A percentile compares a stretch with the other conserved stretches of the same genome.
Conservation (phyloP, 2,888 invertebrate genomes). For the Heliconius ethilla region DNA sequence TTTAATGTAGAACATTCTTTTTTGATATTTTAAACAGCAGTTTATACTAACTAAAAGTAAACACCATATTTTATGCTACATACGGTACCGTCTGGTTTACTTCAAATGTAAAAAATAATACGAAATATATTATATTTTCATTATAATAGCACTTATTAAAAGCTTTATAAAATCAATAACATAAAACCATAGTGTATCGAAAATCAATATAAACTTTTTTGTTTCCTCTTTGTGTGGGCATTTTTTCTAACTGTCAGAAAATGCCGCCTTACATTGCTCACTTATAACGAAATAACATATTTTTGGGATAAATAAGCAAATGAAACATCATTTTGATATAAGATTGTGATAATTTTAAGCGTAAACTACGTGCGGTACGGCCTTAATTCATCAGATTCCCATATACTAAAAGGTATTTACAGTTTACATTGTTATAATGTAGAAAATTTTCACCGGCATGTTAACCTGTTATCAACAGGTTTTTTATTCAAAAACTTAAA, state of each 20-base stretch:
- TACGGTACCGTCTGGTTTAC: too few species aligned
- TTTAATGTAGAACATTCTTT: too few species aligned
- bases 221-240: not conserved
- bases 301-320: not conserved
- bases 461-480: not conserved
- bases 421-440: not conserved
- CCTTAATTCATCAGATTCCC: not conserved
- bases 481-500: not conserved
- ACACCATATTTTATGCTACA: too few species aligned
- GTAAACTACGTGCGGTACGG: not conserved
- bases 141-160: not conserved
- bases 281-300: not conserved
- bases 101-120: too few species aligned
- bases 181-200: not conserved
- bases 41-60: too few species aligned
- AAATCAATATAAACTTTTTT: constrained; percentile 6
- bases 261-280: constrained; percentile 7
- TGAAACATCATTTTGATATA: not conserved
- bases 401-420: not conserved
- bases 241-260: not conserved
- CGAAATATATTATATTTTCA: too few species aligned
- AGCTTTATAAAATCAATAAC: not conserved
- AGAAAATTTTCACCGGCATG: not conserved
- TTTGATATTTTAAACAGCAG: too few species aligned
- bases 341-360: not conserved